Base-by-base conservation (phyloP, 2,888 invertebrate genomes). In the Scelioninae gen. 2 region DNA sequence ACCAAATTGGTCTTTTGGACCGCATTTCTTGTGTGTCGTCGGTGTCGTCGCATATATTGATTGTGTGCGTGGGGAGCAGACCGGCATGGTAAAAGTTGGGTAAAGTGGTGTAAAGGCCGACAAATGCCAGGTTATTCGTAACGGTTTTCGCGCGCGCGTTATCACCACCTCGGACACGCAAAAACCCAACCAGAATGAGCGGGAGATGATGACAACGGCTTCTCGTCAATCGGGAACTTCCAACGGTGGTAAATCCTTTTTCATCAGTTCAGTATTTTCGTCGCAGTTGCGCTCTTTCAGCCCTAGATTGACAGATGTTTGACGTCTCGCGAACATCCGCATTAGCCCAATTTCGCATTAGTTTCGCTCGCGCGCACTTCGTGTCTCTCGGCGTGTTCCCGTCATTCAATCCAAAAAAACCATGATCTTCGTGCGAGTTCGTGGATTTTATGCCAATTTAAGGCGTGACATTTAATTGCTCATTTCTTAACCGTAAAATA, bases 141-240 rank as follows among this genome's bases (percentile, higher is more conserved):
- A 83, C 83, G 82, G 82, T 81, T 83, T 78, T 77, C 65, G 73
- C 75, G 73, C 61, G 70, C 77, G 65, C 61, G 75, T 73, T 57
- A 68, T 46, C 76, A 70, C 74, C 78, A 46, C 41, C 65, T 73
- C 61, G 68, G 57, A 68, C 58, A 58, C 43, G 41, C 16, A 69
- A 77, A 64, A 71, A 39, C 55, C 78, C 73, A 72, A 78, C 77
- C 80, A 81, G 74, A 76, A 81, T 81, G 81, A 79, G 76, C 78
- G 79, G 80, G 84, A 84, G 80, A 85, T 85, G 85, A 85, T 86
- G 85, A 83, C 83, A 77, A 81, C 80, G 79, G 83, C 81, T 61
- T 81, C 83, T 79, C 81, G 83, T 76, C 82, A 82, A 76, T 77
- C 81, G 75, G 83, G 78, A 78, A 80, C 82, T 79, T 80, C 84